phyloP scores from a whole-genome alignment of 2,888 invertebrate species.

The Dryococelus australis region DNA sequence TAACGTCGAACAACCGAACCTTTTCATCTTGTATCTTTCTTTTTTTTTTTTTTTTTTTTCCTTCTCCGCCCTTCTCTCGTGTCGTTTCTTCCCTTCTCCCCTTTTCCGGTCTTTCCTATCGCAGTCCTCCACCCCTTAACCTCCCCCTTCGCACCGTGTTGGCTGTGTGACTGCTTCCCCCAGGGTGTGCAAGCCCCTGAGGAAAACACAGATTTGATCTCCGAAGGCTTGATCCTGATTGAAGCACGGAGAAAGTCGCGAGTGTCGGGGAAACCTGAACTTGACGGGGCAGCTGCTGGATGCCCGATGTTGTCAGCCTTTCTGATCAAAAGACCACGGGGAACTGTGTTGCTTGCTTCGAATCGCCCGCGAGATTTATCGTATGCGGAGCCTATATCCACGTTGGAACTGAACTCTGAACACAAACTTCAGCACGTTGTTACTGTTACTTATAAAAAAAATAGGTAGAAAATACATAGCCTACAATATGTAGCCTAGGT shows the following conservation, averaged over 20 bases:
- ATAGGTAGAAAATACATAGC: too few relatives aligned
- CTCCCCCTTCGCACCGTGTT: background rate
- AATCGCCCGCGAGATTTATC: too few relatives aligned
- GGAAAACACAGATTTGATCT: conserved; percentile 13
- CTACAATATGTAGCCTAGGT: too few relatives aligned
- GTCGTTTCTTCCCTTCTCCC: background rate
- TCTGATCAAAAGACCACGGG: too few relatives aligned
- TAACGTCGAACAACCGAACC: background rate
- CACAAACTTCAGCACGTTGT: too few relatives aligned
- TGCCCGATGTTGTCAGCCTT: too few relatives aligned
- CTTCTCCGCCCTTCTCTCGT: background rate
- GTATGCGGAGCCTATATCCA: too few relatives aligned
- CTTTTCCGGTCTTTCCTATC: background rate
- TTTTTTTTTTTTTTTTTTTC: background rate
- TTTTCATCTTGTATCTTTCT: background rate
- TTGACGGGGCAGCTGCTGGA: too few relatives aligned
- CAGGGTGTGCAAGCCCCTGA: background rate
- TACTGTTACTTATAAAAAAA: too few relatives aligned
- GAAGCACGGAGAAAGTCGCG: background rate
- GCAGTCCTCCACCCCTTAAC: background rate
- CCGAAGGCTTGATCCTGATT: background rate
- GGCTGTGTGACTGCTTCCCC: background rate
- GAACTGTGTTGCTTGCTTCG: too few relatives aligned
- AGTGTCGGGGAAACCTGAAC: background rate
- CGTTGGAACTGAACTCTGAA: too few relatives aligned